Conservation (phyloP, 1,140 invertebrate species). For the Drosophila burlai region DNA sequence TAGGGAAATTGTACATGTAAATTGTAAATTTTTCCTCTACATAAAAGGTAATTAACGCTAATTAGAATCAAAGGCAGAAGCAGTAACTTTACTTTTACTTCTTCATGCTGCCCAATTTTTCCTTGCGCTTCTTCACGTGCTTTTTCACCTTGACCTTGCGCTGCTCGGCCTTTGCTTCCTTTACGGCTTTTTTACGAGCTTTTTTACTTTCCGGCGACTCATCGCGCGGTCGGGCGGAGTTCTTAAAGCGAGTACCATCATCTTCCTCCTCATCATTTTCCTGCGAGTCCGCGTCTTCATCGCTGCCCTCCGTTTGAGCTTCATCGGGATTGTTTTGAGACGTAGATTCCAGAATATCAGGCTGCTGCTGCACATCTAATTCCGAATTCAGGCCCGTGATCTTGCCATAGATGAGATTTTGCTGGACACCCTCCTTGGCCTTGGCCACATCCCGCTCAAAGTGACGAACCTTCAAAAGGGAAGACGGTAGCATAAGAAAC, state of each 20-base stretch:
- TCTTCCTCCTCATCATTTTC: constrained; percentile 84
- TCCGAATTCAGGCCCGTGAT: constrained; percentile 93
- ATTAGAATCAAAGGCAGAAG: background rate
- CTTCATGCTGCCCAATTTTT: constrained; percentile 87
- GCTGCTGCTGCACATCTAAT: constrained; percentile 89
- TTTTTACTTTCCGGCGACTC: constrained; percentile 95
- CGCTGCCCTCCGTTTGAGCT: constrained; percentile 84
- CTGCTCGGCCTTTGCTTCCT: constrained; percentile 95
- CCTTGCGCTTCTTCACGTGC: constrained; percentile 96
- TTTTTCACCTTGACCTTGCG: constrained; percentile 97
- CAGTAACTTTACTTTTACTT: constrained; percentile 53
- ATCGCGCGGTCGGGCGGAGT: constrained; percentile 91
- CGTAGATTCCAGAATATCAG: constrained; percentile 85
- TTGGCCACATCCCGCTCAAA: constrained; percentile 95
- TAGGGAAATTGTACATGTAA: background rate
- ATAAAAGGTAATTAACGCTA: background rate
- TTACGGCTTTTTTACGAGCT: constrained; percentile 93
- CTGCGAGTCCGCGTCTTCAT: constrained; percentile 84
- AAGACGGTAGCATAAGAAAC: background rate
- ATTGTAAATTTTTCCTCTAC: background rate
- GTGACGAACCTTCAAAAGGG: constrained; percentile 90
- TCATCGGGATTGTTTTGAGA: constrained; percentile 59
- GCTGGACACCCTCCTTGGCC: constrained; percentile 90
- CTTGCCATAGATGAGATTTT: constrained; percentile 93
- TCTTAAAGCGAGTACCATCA: constrained; percentile 88